phyloP scores from a whole-genome alignment of 2,888 invertebrate species.

The Orchesellides sinensis region DNA sequence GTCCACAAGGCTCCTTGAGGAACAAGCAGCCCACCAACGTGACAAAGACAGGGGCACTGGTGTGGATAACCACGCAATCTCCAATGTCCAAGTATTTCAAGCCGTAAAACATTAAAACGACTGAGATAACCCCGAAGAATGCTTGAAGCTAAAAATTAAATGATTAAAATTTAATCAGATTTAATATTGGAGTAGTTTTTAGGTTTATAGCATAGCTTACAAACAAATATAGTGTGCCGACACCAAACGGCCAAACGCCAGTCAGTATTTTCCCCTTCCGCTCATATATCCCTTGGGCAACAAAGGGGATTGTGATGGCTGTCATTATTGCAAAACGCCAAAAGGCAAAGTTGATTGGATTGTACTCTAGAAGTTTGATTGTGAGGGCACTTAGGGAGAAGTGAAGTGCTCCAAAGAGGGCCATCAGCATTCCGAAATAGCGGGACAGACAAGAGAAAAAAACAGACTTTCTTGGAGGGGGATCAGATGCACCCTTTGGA shows the following conservation, averaged over 20 bases:
- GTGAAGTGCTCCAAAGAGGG: constrained; percentile 59
- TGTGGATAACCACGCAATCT: constrained; percentile 57
- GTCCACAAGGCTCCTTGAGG: constrained; percentile 46
- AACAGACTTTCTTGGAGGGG: too few species aligned
- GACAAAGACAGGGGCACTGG: constrained; percentile 62
- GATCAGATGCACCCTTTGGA: too few species aligned
- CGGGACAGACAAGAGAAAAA: too few species aligned
- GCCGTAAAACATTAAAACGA: constrained; percentile 62
- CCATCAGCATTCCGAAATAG: constrained; percentile 56
- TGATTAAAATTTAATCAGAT: too few species aligned
- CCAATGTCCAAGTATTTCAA: constrained; percentile 57
- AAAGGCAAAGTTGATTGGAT: constrained; percentile 65
- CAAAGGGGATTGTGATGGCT: constrained; percentile 62
- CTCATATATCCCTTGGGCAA: constrained; percentile 35
- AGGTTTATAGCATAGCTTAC: constrained; percentile 22
- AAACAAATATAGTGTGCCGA: constrained; percentile 43
- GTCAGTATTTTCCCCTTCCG: constrained; percentile 52
- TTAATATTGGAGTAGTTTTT: too few species aligned
- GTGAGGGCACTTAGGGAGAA: constrained; percentile 62
- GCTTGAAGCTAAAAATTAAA: constrained; percentile 54
- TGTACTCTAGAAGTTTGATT: constrained; percentile 59
- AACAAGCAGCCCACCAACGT: constrained; percentile 53
- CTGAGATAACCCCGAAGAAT: constrained; percentile 53
- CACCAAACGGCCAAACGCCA: constrained; percentile 42
- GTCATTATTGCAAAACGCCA: constrained; percentile 67